Evolutionary conservation across 2,113 vertebrate genomes (phyloP).

Genomic region (Lepidiolamprologus cunningtoni): DNA sequence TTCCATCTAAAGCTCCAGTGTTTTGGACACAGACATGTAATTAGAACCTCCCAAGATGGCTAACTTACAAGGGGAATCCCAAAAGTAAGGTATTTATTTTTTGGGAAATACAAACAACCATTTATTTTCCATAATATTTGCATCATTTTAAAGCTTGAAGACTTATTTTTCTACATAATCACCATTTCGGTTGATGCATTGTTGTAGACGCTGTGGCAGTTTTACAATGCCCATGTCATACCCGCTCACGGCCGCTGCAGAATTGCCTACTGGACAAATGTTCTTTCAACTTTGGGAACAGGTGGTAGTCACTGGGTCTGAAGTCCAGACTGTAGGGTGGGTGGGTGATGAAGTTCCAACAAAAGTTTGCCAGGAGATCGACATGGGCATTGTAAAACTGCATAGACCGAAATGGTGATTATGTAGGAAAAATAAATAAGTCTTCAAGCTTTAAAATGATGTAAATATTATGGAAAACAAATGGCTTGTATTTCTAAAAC

Average conservation of each 20-base stretch:
- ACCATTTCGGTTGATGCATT: neutral
- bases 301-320: neutral
- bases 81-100: neutral
- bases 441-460: neutral
- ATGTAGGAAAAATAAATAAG: neutral
- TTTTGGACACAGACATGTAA: neutral
- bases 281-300: neutral
- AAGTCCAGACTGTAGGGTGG: neutral
- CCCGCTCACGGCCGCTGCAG: accelerated
- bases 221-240: neutral
- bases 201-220: neutral
- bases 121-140: neutral
- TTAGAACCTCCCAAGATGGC: neutral
- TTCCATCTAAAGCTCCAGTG: neutral
- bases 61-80: neutral
- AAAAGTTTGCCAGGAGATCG: neutral
- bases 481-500: neutral
- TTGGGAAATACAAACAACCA: neutral
- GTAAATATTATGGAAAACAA: neutral
- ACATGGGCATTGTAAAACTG: neutral
- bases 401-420: neutral
- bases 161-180: neutral
- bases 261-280: neutral
- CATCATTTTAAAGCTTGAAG: neutral
- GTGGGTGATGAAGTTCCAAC: neutral